Base-by-base conservation (phyloP, 2,113 vertebrate genomes). In the Mionectes macconnelli region DNA sequence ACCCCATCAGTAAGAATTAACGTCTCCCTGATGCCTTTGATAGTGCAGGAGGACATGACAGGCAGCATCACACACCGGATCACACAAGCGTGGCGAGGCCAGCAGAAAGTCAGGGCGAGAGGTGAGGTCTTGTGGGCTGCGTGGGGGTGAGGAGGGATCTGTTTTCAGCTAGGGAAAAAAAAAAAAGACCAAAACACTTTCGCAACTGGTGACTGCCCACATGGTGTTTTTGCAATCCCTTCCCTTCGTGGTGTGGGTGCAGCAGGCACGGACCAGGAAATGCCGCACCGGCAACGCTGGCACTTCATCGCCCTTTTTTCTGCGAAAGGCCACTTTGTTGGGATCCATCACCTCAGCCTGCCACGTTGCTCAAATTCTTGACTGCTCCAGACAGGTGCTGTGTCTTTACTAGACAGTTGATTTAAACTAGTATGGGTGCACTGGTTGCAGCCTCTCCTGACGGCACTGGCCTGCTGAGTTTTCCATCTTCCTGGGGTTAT, bases 401-500 rank as follows among this genome's bases (percentile, higher is more conserved):
- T 1, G 0, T 42, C 60, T 82, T 31, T 17, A 10, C 31, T 35
- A 24, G 55, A 11, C 5, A 33, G 9, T 16, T 62, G 23, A 2
- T 79, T 52, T 14, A 25, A 33, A 24, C 40, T 45, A 14, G 0
- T 0, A 1, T 1, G n/a, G 5, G 31, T 3, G 37, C 75, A 33
- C 30, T 56, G 31, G 20, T 31, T 74, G 52, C 27, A 64, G 52
- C 62, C 39, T 47, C 24, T 64, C 64, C 75, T n/a, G 23, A 8
- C 14, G 35, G 27, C 2, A 4, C 21, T 33, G 55, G 30, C 20
- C 37, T 82, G 3, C 25, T 19, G 44, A 49, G 22, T 31, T 59
- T 39, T 35, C 12, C 83, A 64, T 3, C 20, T 52, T 2, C 50
- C 15, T 24, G 42, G 57, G 31, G 30, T 8, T 24, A 18, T 39